These are phyloP conservation scores for Desmophyllum pertusum DNA, from an alignment of 92 coral and sea anemone species.

Conservation along the genomic window DNA sequence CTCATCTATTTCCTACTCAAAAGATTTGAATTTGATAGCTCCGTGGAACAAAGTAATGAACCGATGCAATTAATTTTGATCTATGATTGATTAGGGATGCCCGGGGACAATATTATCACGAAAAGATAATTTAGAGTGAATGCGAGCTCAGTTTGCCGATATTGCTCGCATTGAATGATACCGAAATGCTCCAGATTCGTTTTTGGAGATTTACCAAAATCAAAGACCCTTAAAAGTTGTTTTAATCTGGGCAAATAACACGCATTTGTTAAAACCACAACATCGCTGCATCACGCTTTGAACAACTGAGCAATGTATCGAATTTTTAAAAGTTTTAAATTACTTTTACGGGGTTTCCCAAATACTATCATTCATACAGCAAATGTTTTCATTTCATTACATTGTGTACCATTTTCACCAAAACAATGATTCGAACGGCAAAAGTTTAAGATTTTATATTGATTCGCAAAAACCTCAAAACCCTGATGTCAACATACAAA, in stretches of 20 bases:
- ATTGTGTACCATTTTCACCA: background rate
- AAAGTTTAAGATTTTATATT: background rate
- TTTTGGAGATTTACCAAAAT: slow-evolving; percentile 19
- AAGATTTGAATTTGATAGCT: slow-evolving; percentile 44
- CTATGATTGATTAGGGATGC: background rate
- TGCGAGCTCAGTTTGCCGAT: background rate
- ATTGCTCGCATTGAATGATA: background rate
- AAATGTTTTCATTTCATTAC: no score
- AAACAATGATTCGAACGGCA: background rate
- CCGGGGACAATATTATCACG: slow-evolving; percentile 34
- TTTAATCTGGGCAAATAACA: slow-evolving; percentile 1
- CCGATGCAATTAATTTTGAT: slow-evolving; percentile 24
- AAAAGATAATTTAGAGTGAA: background rate
- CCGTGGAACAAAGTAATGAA: slow-evolving; percentile 4
- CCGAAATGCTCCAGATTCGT: background rate
- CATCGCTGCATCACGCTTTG: background rate
- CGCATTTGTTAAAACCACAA: slow-evolving; percentile 3
- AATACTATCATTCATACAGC: background rate
- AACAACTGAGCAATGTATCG: no score
- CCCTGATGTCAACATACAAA: background rate
- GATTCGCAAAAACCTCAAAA: background rate
- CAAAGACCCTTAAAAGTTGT: slow-evolving; percentile 14
- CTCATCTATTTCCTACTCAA: slow-evolving; percentile 7
- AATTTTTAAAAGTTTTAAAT: no score
- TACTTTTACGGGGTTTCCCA: background rate